Evolutionary conservation across 2,888 invertebrate genomes (phyloP), one percentile per base, ranked within the genome.

Genomic region (Oxystoma pomonae): DNA sequence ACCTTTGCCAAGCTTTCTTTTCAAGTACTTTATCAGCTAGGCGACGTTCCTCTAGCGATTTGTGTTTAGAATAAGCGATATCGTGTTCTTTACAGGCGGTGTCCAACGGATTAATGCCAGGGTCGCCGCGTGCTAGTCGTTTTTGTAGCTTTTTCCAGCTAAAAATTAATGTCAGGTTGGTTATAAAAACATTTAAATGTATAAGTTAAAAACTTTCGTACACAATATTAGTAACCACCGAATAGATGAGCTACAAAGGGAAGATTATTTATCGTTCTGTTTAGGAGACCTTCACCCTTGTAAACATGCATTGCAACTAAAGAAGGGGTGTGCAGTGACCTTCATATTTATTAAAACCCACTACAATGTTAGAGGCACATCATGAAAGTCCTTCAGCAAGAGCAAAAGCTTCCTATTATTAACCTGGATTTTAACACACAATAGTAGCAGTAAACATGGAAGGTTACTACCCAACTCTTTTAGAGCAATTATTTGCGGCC

Each of bases 51-150:
- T 51, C 18, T 61, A 69, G 59, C 63, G 68, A 61, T 49, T 64
- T 66, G 49, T 61, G 20, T 35, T 67, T 51, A 9, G 66, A 68
- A 63, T 76, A 76, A 2, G 73, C 73, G 52, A 75, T 77, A 68
- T 76, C 76, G 67, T 76, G 76, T 16, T 71, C 61, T 60, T 73
- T 74, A 65, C 74, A 76, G 9, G 74, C 75, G 18, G 60, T 60
- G 68, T 77, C 76, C 50, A 76, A 64, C 3, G 62, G 62, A 66
- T 76, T 74, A n/a, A 73, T 68, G 17, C 76, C 77, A 49, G 55
- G 61, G 67, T 78, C 77, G 18, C 76, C 76, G 52, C 77, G 66
- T 51, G 60, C 60, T 55, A 75, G 59, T 17, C 75, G 61, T 58
- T 72, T 59, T 17, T 63, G 22, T 57, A 76, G 59, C 59, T 71